Base-by-base conservation (phyloP, 2,797 vertebrate species). In the Catostomus latipinnis region DNA sequence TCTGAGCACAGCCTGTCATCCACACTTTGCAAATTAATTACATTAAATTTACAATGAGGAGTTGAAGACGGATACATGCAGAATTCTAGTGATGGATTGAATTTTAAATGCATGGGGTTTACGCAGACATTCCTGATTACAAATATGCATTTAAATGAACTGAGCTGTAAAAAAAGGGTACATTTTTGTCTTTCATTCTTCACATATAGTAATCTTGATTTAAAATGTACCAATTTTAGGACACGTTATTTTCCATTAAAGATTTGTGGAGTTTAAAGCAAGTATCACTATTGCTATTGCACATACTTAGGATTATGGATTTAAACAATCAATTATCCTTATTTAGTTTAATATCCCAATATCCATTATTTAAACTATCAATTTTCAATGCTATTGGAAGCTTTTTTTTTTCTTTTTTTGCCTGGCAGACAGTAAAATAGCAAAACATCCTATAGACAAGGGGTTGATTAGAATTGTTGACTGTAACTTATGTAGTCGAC, bases 31-130 rank as follows among this genome's bases (percentile, higher is more conserved):
- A 86, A 86, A 88, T 92, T 83, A 86, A 90, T 92, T 86, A 81
- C 53, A 53, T 85, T 76, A 81, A 80, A 88, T 85, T 89, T 71
- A 75, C 74, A 68, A 69, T 79, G 81, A 87, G 86, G 76, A 75
- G 71, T 56, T 54, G 22, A 54, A 52, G 66, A 85, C 62, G 73
- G 57, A n/a, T 50, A n/a, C 5, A 80, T 57, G 81, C 69, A 83
- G 86, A 82, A 81, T 88, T 87, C 75, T 76, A 34, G 18, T 91
- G 90, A 92, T 84, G 83, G 84, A 91, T 72, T 80, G 56, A 8
- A 67, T 69, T 86, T 87, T 86, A 78, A 87, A 81, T 74, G 62
- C 22, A 60, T 48, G 0, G 8, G 71, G 71, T 71, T 61, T 22
- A 73, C 54, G 66, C 18, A 45, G 60, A 80, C 76, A 74, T n/a